These are phyloP conservation scores for Dicranocentrus wangi DNA, from an alignment of 2,888 invertebrate species.

Conservation along the genomic window DNA sequence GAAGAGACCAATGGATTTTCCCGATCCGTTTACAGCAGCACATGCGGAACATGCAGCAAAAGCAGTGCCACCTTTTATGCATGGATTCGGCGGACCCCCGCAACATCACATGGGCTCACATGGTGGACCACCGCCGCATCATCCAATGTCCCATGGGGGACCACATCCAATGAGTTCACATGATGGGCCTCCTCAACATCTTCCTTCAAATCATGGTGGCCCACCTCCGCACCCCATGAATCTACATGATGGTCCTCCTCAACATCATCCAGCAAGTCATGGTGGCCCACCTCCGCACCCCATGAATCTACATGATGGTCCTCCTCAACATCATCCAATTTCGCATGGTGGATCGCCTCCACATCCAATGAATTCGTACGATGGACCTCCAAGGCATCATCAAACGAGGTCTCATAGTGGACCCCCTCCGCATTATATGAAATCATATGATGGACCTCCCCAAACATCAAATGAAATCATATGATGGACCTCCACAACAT, in stretches of 20 bases:
- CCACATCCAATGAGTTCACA: background rate
- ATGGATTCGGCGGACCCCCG: background rate
- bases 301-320: no score
- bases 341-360: background rate
- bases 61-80: background rate
- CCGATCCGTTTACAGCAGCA: background rate
- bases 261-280: background rate
- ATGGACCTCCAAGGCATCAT: no score
- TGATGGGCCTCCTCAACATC: background rate
- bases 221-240: background rate
- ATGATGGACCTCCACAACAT: background rate
- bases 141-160: background rate
- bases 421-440: background rate
- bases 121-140: no score
- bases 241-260: no score
- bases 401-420: background rate
- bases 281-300: background rate
- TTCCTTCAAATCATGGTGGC: background rate
- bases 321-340: background rate
- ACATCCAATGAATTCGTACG: background rate
- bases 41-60: conserved; percentile 1
- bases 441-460: background rate
- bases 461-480: no score
- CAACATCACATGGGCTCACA: background rate
- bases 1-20: background rate